These are phyloP conservation scores for Bambusicola thoracicus DNA, from an alignment of 2,113 vertebrate species.

Conservation along the genomic window DNA sequence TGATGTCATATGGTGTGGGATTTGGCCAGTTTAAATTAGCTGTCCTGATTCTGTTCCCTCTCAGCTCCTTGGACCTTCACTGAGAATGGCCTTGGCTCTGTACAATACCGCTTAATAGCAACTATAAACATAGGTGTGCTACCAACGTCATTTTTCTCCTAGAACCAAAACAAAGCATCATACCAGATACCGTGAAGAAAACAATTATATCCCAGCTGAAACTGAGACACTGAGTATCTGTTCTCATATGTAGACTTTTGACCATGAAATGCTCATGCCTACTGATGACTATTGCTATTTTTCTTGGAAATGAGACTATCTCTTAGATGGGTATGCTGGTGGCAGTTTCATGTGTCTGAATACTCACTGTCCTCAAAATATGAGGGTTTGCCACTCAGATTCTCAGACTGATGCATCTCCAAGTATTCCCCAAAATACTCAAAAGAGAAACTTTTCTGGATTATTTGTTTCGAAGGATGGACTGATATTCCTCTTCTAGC, in stretches of 20 bases:
- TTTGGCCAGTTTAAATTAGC: no score
- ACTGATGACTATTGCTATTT: background rate
- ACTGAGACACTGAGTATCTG: background rate
- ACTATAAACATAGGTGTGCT: no score
- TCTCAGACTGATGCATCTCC: background rate
- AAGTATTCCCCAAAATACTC: background rate
- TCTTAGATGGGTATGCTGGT: background rate
- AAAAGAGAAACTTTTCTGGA: background rate
- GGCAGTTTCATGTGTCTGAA: background rate
- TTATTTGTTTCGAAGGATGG: background rate
- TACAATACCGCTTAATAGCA: no score
- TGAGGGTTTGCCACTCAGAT: background rate
- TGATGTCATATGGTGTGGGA: no score
- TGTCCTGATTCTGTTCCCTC: no score
- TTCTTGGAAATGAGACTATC: background rate
- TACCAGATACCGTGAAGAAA: no score
- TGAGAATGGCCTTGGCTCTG: no score
- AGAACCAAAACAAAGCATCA: no score
- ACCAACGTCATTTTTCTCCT: no score
- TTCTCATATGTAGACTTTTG: background rate
- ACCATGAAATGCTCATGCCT: background rate
- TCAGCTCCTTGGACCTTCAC: no score
- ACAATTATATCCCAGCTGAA: no score
- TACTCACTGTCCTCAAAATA: background rate
- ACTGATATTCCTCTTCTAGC: background rate